Percentiles rank a stretch among this genome's conserved stretches.
Evolutionary conservation across 1,140 invertebrate species (phyloP).

Genomic region (Drosophila lacertosa): DNA sequence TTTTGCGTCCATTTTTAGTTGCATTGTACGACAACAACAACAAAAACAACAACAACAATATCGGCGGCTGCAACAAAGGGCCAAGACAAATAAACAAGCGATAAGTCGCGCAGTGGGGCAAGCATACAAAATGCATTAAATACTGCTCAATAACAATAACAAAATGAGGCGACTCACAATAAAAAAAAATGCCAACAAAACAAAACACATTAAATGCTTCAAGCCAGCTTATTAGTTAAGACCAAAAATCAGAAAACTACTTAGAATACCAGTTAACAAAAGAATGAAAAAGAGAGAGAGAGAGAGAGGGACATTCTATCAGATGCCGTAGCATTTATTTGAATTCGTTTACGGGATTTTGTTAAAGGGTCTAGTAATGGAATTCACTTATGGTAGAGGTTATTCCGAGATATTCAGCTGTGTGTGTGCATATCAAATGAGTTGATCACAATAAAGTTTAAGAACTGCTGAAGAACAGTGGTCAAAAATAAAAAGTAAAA

Average conservation of each 20-base stretch:
- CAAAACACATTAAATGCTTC: conserved; percentile 1
- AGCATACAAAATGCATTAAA: conserved; percentile 31
- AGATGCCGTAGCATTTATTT: conserved; percentile 1
- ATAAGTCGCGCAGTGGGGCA: conserved; percentile 16
- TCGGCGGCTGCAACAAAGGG: conserved; percentile 15
- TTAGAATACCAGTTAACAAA: conserved; percentile 17
- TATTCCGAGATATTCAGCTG: background rate
- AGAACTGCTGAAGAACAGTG: conserved; percentile 1
- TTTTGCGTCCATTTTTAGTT: conserved; percentile 32
- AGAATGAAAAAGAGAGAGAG: background rate
- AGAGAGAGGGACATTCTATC: background rate
- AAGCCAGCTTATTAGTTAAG: conserved; percentile 15
- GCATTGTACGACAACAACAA: conserved; percentile 12
- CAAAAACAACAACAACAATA: background rate
- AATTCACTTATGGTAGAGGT: conserved; percentile 7
- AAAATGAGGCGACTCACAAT: background rate
- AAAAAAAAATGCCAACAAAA: background rate
- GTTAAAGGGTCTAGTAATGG: conserved; percentile 11
- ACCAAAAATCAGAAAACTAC: conserved; percentile 3
- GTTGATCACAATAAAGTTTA: conserved; percentile 8
- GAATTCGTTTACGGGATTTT: conserved; percentile 1
- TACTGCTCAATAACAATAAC: conserved; percentile 3
- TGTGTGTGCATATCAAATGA: conserved; percentile 12
- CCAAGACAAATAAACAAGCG: conserved; percentile 14
- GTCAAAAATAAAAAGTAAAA: background rate